Percentiles rank a stretch among this genome's conserved stretches.
These are phyloP conservation scores for Tachystola acroxantha DNA, from an alignment of 2,888 invertebrate species.

Conservation along the genomic window DNA sequence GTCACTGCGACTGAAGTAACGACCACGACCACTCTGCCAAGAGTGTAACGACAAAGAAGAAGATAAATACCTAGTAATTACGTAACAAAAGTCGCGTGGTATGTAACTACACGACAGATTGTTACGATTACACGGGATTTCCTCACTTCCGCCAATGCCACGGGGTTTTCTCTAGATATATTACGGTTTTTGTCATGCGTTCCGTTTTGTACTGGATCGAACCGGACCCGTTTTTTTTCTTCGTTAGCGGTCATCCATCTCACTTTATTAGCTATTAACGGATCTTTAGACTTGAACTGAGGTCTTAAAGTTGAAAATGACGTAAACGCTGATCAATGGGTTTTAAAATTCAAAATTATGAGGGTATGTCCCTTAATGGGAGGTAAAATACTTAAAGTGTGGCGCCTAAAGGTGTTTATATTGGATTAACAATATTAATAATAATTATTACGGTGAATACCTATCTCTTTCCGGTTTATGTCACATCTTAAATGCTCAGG, in stretches of 20 bases:
- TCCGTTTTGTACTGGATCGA: conserved; percentile 24
- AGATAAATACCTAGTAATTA: no score
- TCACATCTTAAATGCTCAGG: no score
- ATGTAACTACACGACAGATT: conserved; percentile 12
- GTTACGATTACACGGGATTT: conserved; percentile 31
- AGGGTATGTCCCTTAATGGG: no score
- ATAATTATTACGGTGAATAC: no score
- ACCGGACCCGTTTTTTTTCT: conserved; percentile 27
- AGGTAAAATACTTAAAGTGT: no score
- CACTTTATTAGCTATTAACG: conserved; percentile 1
- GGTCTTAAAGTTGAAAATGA: not conserved
- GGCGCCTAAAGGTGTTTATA: no score
- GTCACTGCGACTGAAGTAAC: no score
- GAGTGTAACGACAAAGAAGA: no score
- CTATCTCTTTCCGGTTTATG: no score
- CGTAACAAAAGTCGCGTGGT: conserved; percentile 6
- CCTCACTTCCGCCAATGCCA: conserved; percentile 36
- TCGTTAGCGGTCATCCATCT: conserved; percentile 2
- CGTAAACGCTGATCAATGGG: not conserved
- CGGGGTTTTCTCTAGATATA: conserved; percentile 32
- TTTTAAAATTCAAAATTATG: no score
- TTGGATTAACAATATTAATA: no score
- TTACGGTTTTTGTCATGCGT: conserved; percentile 23
- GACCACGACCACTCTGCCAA: no score
- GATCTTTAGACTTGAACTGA: not conserved